Evolutionary conservation across 2,113 vertebrate species (phyloP), one percentile per base, ranked within the genome.

Genomic region (Phylloscopus trochilus): DNA sequence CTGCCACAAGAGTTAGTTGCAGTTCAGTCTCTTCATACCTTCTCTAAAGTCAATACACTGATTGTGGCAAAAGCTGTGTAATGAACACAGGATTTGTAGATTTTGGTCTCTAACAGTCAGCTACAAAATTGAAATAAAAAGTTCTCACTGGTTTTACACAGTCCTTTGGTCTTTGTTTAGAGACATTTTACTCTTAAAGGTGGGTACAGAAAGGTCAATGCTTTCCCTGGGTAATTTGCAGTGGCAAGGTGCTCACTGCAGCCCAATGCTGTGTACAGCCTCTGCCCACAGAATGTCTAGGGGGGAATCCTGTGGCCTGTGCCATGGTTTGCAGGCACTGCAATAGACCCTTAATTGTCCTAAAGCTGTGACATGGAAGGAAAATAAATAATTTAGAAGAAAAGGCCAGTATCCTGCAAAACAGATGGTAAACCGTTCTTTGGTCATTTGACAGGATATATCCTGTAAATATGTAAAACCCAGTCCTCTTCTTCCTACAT

Each of bases 301-400:
- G 49, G 23, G 30, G 52, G 66, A 84, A 89, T 78, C 47, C 81
- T 70, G 27, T n/a, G 58, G 30, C 8, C 2, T 26, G 16, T 33
- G 21, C 28, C 35, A 6, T 81, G 75, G 51, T 51, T 60, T 74
- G 35, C 47, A 86, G 80, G 58, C 70, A 66, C 35, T 69, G 20
- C 51, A 51, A 28, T 2, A 64, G 21, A 31, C 28, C 67, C 90
- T 58, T 14, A 90, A 87, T 73, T 87, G 74, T 94, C 55, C 62
- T 73, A 83, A 92, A 94, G 52, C 35, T 91, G 46, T 83, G 79
- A 87, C 72, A 69, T 0, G 3, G 12, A 27, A 86, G 63, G 47
- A 95, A 96, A 92, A 92, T 53, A 92, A 83, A 92, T 86, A 88
- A 94, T 83, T 66, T 66, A 80, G 66, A 77, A 30, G 70, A 84